A percentile compares a stretch with the other conserved stretches of the same genome.
Evolutionary conservation across 2,113 vertebrate species (phyloP).

Genomic region (Phyllostomus discolor): DNA sequence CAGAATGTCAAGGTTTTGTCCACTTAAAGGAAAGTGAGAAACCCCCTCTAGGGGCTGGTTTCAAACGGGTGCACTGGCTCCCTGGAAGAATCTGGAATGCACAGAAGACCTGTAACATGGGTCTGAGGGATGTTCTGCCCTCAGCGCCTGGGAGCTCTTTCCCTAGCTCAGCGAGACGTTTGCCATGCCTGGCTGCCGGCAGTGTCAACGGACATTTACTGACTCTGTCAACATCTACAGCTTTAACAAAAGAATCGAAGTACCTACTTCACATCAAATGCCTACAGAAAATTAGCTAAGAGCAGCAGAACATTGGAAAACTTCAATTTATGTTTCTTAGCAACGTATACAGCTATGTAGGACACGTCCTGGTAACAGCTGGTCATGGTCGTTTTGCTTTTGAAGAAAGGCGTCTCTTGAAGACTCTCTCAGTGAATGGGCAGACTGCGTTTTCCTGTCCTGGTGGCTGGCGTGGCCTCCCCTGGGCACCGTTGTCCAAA

Average conservation of each 20-base stretch:
- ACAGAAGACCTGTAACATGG: background rate
- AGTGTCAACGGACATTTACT: background rate
- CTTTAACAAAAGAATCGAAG: constrained; percentile 20
- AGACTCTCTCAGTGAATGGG: background rate
- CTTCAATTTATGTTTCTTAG: background rate
- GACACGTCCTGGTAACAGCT: background rate
- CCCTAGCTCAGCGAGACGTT: background rate
- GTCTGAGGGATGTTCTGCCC: background rate
- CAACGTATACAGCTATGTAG: background rate
- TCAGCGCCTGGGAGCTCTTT: background rate
- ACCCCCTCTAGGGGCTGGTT: background rate
- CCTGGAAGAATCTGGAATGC: background rate
- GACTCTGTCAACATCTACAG: background rate
- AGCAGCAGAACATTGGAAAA: background rate
- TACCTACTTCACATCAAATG: background rate
- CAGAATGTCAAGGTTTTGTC: background rate
- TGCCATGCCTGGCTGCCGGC: background rate
- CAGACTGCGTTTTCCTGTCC: no score
- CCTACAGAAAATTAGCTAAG: background rate
- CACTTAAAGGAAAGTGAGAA: background rate
- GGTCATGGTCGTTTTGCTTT: background rate
- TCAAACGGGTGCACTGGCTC: background rate
- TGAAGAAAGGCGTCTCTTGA: background rate
- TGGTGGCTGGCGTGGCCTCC: background rate
- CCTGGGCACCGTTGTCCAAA: background rate